phyloP scores from a whole-genome alignment of 2,888 invertebrate genomes.

The Teinopalpus imperialis region DNA sequence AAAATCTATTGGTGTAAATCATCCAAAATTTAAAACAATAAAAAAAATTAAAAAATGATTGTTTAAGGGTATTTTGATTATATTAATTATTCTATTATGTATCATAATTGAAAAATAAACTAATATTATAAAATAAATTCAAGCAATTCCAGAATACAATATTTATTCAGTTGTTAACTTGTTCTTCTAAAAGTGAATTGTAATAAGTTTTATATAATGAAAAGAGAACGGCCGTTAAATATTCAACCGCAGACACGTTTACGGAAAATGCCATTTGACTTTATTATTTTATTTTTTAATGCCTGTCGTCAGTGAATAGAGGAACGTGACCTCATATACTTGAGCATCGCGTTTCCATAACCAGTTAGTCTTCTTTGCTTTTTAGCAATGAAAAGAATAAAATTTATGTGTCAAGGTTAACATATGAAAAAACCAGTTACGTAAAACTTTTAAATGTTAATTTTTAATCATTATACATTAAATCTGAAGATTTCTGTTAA shows the following conservation, averaged over 20 bases:
- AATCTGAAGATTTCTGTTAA: too few species aligned
- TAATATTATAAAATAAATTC: too few species aligned
- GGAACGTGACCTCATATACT: slow-evolving; percentile 35
- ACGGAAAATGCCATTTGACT: slow-evolving; percentile 15
- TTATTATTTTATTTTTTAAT: slow-evolving; percentile 35
- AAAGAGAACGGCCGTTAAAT: neutral
- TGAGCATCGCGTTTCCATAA: slow-evolving; percentile 17
- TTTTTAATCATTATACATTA: slow-evolving; percentile 7
- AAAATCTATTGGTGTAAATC: too few species aligned
- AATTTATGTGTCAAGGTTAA: slow-evolving; percentile 27
- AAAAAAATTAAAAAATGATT: too few species aligned
- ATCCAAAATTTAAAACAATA: too few species aligned
- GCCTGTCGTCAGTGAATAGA: slow-evolving; percentile 32
- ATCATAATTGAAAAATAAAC: too few species aligned
- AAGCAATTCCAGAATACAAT: too few species aligned
- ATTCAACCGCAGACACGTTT: neutral
- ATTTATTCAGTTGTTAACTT: too few species aligned
- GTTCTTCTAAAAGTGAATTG: too few species aligned
- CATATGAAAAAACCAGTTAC: slow-evolving; percentile 10
- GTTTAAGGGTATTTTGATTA: too few species aligned
- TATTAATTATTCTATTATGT: too few species aligned
- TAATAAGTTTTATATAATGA: neutral
- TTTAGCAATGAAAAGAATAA: slow-evolving; percentile 16
- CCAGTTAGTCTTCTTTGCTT: slow-evolving; percentile 25
- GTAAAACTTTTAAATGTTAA: slow-evolving; percentile 18